Evolutionary conservation across 64 coral and sea anemone genomes (phyloP), one percentile per base, ranked within the genome.

Genomic region (Pocillopora verrucosa): DNA sequence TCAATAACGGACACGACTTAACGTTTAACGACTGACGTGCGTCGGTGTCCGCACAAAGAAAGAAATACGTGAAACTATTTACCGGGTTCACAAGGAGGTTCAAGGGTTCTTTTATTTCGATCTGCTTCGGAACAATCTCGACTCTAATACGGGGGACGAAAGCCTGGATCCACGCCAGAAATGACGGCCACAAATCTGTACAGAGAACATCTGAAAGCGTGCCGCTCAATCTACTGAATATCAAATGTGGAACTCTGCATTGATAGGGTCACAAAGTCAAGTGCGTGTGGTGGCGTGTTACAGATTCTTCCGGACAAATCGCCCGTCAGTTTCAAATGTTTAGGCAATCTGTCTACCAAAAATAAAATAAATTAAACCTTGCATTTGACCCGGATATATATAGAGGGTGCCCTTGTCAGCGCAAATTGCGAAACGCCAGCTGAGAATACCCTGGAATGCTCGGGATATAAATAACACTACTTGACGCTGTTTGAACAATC

Each of bases 321-420:
- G 63, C 56, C 82, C 82, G 56, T 13, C 64, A 38, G 15, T 65
- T 24, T 13, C 82, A 4, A 85, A 72, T 85, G 22, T 36, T 13
- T 57, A 72, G 57, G n/a, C 72, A 65, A 70, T 85, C 72, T 85
- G 82, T 85, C 63, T 85, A 20, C 82, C 65, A 72, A 85, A 85
- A 85, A 85, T 85, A 85, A 85, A 85, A 56, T 58, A 85, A 85
- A 85, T 85, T 72, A 85, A 85, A 56, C 67, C 36, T 65, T 11
- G 38, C 56, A 56, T 38, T 65, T 72, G 64, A 70, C 82, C 65
- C 63, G 82, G 82, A 72, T 85, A 68, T n/a, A n/a, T 70, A 11
- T 24, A 25, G 67, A 25, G 20, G 67, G 38, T 67, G 82, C 67
- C 65, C 82, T 85, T 69, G 69, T 13, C 67, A 20, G 20, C 25